Evolutionary conservation across 1,140 invertebrate species (phyloP), one percentile per base, ranked within the genome.

Genomic region (Solenopsis fugax): DNA sequence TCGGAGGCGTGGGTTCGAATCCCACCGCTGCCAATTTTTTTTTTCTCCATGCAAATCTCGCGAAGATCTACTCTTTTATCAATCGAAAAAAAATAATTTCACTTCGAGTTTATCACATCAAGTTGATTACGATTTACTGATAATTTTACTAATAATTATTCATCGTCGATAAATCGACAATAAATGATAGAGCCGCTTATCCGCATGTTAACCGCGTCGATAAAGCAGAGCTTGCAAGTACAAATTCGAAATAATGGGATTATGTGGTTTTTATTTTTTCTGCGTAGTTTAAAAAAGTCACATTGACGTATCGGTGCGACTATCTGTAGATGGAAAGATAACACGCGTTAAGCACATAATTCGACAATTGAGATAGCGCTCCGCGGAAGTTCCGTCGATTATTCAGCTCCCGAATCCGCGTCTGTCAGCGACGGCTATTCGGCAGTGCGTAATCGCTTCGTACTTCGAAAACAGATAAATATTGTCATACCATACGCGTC

Each of bases 1-100:
- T 98, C 97, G 97, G 98, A 97, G 98, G 98, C 98, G 98, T 98
- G 98, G 98, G 98, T 98, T 98, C 98, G 98, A 98, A 98, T 99
- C 98, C 98, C 98, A 98, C 98, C 98, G 98, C 98, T 98, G 98
- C 98, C 98, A 98, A 90, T 82, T 93, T 94, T 94, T 92, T 91
- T 82, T 93, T 93, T n/a, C n/a, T n/a, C n/a, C 93, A 5, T 18
- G 9, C 4, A 10, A 21, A 3, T 78, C 4, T 16, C 21, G 18
- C 10, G 13, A 24, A 69, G 9, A 65, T 48, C 4, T 41, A 34
- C 24, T 56, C 18, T 75, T 81, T 67, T 71, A 41, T 18, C 1
- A 2, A 16, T 37, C 2, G 62, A 7, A 4, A 16, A 48, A 2
- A 58, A 72, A 73, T 6, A 5, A 4, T 56, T 1, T 45, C 1